Evolutionary conservation across 2,797 vertebrate genomes (phyloP), one percentile per base, ranked within the genome.

Genomic region (Lutjanus campechanus): DNA sequence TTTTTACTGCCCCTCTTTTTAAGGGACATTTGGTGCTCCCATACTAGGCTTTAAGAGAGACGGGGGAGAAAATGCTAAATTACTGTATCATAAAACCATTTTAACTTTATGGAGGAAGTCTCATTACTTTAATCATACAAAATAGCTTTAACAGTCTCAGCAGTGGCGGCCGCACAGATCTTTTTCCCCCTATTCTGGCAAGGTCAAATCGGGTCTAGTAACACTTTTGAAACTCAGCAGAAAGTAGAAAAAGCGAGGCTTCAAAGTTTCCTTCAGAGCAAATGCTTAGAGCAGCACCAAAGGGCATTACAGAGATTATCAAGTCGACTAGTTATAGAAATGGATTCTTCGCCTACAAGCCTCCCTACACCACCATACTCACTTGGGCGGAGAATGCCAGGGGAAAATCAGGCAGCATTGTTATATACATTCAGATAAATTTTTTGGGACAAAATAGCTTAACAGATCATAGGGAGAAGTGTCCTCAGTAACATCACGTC

Each of bases 251-350:
- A 89, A 81, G 79, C 78, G 47, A 82, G 83, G 65, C 90, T 93
- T 88, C 88, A 89, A 92, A 89, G 84, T 92, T 91, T 85, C 85
- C 88, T 86, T 92, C 73, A 65, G 85, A 87, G 88, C 88, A 87
- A 94, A 86, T 86, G 93, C 92, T 94, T 91, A 88, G 89, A 91
- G 90, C 90, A 91, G 90, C 92, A 92, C 91, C 90, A 89, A 91
- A 88, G 89, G 86, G 89, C 87, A 92, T 93, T 93, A 90, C 64
- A 83, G 86, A 85, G 92, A 93, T 91, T 92, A 93, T 88, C 83
- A 91, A 85, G 88, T 88, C 60, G 10, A 89, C 90, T 85, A 82
- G 91, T 90, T 84, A 86, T 54, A 91, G 85, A 91, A 92, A 88
- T 84, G 76, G 73, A 91, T 87, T 94, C 79, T 79, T 85, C 81